Conservation (phyloP, 1,140 invertebrate species). For the Magallana angulata region DNA sequence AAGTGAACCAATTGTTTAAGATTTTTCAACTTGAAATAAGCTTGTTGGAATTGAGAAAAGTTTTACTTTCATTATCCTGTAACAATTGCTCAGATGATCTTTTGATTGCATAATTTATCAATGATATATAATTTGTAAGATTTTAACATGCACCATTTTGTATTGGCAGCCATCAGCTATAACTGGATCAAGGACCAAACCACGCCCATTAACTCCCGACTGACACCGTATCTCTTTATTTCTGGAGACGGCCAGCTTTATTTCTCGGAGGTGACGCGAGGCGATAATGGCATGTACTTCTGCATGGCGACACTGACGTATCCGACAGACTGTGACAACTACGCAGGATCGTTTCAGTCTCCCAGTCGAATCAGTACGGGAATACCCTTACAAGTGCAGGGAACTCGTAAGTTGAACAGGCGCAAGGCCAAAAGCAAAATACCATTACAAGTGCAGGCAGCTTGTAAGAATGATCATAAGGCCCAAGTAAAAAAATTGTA, state of each 20-base stretch:
- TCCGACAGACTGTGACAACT: constrained; percentile 47
- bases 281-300: constrained; percentile 94
- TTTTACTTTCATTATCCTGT: too few species aligned
- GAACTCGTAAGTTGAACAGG: constrained; percentile 50
- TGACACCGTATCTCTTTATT: constrained; percentile 88
- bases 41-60: too few species aligned
- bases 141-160: neutral
- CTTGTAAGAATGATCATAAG: too few species aligned
- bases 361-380: constrained; percentile 58
- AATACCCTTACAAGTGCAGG: constrained; percentile 54
- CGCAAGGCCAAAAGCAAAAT: too few species aligned
- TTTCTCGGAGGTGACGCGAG: constrained; percentile 94
- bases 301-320: constrained; percentile 91
- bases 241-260: constrained; percentile 96
- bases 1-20: too few species aligned
- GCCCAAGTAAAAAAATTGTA: too few species aligned
- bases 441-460: too few species aligned
- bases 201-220: constrained; percentile 86
- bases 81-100: too few species aligned
- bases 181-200: constrained; percentile 79
- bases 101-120: too few species aligned
- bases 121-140: too few species aligned
- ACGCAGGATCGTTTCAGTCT: constrained; percentile 54
- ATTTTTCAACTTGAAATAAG: too few species aligned
- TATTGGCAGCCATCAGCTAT: constrained; percentile 61